Evolutionary conservation across 1,140 invertebrate genomes (phyloP).

Genomic region (Dryas iulia): DNA sequence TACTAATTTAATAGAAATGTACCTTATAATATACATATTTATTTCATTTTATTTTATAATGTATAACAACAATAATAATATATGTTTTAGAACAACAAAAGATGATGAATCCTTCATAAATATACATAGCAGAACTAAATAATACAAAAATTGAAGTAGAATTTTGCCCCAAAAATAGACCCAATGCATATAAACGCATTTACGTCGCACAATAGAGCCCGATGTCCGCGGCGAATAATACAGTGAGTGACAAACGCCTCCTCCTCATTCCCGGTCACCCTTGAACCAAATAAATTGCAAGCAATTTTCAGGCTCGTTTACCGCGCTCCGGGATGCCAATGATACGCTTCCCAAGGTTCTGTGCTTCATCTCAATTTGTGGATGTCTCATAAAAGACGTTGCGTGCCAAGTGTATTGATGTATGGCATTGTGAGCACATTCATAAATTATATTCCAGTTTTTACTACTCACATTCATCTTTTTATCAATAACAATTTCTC

Average conservation of each 20-base stretch:
- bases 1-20: neutral
- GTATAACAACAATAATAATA: too few relatives aligned
- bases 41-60: too few relatives aligned
- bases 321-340: slow-evolving; percentile 60
- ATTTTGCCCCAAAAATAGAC: slow-evolving; percentile 9
- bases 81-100: too few relatives aligned
- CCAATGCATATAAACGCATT: slow-evolving; percentile 23
- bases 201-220: slow-evolving; percentile 38
- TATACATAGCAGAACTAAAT: too few relatives aligned
- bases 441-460: neutral
- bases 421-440: neutral
- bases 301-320: slow-evolving; percentile 70
- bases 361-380: slow-evolving; percentile 39
- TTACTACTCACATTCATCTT: neutral
- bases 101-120: too few relatives aligned
- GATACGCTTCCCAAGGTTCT: slow-evolving; percentile 59
- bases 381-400: slow-evolving; percentile 22
- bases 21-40: neutral
- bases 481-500: neutral
- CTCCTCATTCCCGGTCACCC: slow-evolving; percentile 66
- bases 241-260: slow-evolving; percentile 67
- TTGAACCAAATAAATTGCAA: slow-evolving; percentile 70
- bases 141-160: neutral
- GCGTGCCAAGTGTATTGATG: slow-evolving; percentile 15
- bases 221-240: slow-evolving; percentile 61